These are phyloP conservation scores for Onychorhynchus coronatus DNA, from an alignment of 2,113 vertebrate species.

Conservation along the genomic window DNA sequence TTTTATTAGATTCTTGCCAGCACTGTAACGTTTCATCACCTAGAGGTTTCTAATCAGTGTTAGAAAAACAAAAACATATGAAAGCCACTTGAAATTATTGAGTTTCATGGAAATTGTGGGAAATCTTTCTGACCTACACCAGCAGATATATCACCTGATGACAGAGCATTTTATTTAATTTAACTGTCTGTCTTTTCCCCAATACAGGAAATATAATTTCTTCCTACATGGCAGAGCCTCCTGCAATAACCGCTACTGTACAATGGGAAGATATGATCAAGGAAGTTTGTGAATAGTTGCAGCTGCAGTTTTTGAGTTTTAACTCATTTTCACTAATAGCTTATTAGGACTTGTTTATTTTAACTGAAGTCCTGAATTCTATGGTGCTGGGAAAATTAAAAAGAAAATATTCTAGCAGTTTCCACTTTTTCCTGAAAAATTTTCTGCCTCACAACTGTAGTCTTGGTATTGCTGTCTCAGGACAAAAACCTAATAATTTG, in stretches of 20 bases:
- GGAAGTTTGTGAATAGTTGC: not conserved
- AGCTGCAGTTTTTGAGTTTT: not conserved
- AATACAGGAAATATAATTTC: not conserved
- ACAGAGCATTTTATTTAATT: not conserved
- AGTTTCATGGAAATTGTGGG: not conserved
- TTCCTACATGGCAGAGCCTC: not conserved
- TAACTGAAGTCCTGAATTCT: not conserved
- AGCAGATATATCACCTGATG: not conserved
- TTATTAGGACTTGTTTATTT: not conserved
- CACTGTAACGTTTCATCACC: slow-evolving; percentile 36
- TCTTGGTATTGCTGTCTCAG: not conserved
- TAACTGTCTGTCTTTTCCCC: not conserved
- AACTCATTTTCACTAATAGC: not conserved
- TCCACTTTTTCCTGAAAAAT: not conserved
- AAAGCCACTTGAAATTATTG: slow-evolving; percentile 33
- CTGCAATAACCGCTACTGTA: not conserved
- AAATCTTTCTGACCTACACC: not conserved
- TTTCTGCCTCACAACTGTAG: not conserved
- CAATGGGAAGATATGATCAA: not conserved
- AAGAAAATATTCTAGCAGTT: not conserved
- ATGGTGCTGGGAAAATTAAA: not conserved
- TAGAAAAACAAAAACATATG: slow-evolving; percentile 14
- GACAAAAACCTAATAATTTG: not conserved
- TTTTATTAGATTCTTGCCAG: slow-evolving; percentile 26
- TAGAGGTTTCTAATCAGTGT: slow-evolving; percentile 28